Percentiles rank a stretch among this genome's conserved stretches.
Evolutionary conservation across 1,140 invertebrate species (phyloP).

Genomic region (Drosophila sturtevanti): DNA sequence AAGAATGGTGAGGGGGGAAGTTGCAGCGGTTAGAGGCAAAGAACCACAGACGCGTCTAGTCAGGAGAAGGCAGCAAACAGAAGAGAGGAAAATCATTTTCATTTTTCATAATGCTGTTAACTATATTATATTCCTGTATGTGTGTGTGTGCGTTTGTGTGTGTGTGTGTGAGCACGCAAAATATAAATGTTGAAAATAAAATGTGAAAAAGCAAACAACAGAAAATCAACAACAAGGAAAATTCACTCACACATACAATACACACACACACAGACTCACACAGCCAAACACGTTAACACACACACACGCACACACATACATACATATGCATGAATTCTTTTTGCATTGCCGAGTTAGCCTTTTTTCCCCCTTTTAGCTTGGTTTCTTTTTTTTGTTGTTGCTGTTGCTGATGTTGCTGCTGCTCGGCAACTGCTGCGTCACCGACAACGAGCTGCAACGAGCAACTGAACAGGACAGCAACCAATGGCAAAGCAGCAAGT

Average conservation of each 20-base stretch:
- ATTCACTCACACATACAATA: conserved; percentile 27
- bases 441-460: conserved; percentile 32
- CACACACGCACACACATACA: conserved; percentile 20
- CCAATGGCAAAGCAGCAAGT: conserved; percentile 78
- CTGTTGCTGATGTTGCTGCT: conserved; percentile 43
- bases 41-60: conserved; percentile 70
- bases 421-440: conserved; percentile 42
- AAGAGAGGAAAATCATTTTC: conserved; percentile 45
- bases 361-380: conserved; percentile 73
- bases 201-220: conserved; percentile 80
- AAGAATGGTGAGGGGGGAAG: not conserved
- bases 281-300: conserved; percentile 16
- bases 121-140: conserved; percentile 36
- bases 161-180: conserved; percentile 55
- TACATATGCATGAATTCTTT: conserved; percentile 34
- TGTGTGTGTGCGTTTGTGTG: conserved; percentile 15
- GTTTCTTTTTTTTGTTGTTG: conserved; percentile 47
- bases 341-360: conserved; percentile 73
- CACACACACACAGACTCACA: conserved; percentile 22
- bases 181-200: conserved; percentile 82
- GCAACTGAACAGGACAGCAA: conserved; percentile 37
- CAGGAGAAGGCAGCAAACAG: conserved; percentile 18
- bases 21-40: conserved; percentile 5
- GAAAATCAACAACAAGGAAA: conserved; percentile 70
- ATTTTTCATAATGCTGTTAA: conserved; percentile 77